phyloP scores from a whole-genome alignment of 2,113 vertebrate species.

The Proteles cristata region DNA sequence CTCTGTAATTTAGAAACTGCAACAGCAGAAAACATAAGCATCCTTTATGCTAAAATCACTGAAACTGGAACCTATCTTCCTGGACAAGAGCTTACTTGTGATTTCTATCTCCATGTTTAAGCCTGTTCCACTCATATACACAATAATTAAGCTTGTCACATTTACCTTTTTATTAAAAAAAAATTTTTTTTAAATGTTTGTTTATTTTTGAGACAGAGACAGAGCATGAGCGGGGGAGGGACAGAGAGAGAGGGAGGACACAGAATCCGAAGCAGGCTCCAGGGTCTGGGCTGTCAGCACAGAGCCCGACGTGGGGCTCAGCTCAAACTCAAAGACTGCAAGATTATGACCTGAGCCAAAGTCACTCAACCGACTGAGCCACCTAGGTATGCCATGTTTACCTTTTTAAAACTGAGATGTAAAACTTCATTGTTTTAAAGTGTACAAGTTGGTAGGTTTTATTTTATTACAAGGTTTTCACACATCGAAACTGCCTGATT shows the following conservation, averaged over 20 bases:
- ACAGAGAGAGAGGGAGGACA: no score
- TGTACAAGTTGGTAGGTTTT: not conserved
- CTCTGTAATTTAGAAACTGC: not conserved
- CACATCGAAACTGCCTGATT: not conserved
- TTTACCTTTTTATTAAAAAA: not conserved
- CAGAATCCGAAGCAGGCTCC: no score
- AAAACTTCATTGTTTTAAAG: constrained; percentile 34
- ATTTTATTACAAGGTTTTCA: not conserved
- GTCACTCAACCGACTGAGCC: no score
- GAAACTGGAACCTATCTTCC: not conserved
- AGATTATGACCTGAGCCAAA: no score
- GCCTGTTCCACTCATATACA: not conserved
- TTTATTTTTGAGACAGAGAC: no score
- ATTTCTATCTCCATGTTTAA: not conserved
- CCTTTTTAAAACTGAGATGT: not conserved
- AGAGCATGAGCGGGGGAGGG: no score
- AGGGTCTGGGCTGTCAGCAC: no score
- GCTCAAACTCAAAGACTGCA: no score
- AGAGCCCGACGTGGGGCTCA: no score
- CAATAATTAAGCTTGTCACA: not conserved
- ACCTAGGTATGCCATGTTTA: no score
- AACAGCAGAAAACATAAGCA: not conserved
- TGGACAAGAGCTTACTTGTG: not conserved
- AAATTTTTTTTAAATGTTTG: no score
- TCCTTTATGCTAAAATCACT: not conserved